phyloP scores from a whole-genome alignment of 1,140 invertebrate species.

The Saccostrea echinata region DNA sequence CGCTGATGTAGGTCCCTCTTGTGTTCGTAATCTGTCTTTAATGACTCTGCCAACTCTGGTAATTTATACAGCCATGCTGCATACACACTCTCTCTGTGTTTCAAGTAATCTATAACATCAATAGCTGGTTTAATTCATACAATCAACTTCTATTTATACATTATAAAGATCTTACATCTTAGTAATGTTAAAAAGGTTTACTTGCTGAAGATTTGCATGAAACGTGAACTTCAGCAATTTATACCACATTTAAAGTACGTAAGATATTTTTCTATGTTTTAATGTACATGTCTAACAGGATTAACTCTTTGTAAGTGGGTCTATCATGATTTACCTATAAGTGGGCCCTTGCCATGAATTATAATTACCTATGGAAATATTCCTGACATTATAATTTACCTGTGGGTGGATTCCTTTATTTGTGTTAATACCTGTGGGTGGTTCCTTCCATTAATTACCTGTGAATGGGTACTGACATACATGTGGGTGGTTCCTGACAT shows the following conservation, averaged over 20 bases:
- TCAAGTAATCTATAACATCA: neutral
- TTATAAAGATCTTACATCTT: no score
- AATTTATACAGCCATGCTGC: slow-evolving; percentile 20
- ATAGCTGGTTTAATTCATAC: neutral
- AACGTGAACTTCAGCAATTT: no score
- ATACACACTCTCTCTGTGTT: slow-evolving; percentile 24
- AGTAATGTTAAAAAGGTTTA: no score
- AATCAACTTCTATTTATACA: no score
- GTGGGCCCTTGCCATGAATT: neutral
- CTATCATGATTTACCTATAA: neutral
- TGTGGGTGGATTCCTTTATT: neutral
- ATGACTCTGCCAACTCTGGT: slow-evolving; percentile 34
- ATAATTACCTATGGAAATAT: neutral
- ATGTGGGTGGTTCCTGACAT: neutral
- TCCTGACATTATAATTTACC: neutral
- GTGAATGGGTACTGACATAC: neutral
- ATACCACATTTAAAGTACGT: no score
- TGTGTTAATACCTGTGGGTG: neutral
- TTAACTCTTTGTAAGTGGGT: no score
- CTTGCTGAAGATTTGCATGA: no score
- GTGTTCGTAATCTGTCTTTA: slow-evolving; percentile 39
- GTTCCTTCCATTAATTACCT: neutral
- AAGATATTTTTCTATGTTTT: no score
- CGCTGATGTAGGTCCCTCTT: slow-evolving; percentile 40
- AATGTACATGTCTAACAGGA: no score